Evolutionary conservation across 2,888 invertebrate species (phyloP).

Genomic region (Lochmaea crataegi): DNA sequence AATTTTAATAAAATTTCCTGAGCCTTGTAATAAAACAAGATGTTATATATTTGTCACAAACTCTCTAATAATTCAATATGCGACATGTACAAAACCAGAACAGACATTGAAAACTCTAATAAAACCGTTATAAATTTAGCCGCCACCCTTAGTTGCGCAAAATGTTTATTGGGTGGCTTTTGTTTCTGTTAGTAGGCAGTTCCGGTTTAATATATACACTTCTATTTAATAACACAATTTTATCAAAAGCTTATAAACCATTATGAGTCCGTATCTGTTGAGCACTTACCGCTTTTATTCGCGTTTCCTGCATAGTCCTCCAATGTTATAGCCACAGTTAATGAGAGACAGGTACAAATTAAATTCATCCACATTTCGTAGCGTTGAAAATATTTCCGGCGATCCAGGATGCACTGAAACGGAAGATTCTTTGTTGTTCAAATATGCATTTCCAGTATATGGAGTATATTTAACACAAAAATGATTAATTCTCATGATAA

Average conservation of each 20-base stretch:
- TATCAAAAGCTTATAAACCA: background rate
- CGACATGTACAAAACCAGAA: too few species aligned
- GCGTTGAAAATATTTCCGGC: conserved; percentile 60
- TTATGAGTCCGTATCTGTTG: background rate
- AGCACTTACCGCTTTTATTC: conserved; percentile 16
- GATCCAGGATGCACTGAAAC: conserved; percentile 55
- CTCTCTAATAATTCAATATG: too few species aligned
- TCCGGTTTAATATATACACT: background rate
- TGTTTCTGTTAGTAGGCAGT: too few species aligned
- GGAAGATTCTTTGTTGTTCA: background rate
- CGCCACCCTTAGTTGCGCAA: too few species aligned
- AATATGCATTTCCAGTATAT: background rate
- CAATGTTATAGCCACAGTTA: conserved; percentile 56
- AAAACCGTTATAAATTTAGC: too few species aligned
- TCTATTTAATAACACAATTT: background rate
- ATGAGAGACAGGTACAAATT: conserved; percentile 58
- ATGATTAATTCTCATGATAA: too few species aligned
- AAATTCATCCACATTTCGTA: conserved; percentile 64
- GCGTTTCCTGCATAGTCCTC: conserved; percentile 39
- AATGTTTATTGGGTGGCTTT: too few species aligned
- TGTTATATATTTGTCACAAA: too few species aligned
- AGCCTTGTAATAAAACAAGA: too few species aligned
- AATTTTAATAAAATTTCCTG: too few species aligned
- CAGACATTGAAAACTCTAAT: too few species aligned
- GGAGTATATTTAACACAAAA: too few species aligned